Base-by-base conservation (phyloP, 2,797 vertebrate species). In the Coccyzus lansbergi region DNA sequence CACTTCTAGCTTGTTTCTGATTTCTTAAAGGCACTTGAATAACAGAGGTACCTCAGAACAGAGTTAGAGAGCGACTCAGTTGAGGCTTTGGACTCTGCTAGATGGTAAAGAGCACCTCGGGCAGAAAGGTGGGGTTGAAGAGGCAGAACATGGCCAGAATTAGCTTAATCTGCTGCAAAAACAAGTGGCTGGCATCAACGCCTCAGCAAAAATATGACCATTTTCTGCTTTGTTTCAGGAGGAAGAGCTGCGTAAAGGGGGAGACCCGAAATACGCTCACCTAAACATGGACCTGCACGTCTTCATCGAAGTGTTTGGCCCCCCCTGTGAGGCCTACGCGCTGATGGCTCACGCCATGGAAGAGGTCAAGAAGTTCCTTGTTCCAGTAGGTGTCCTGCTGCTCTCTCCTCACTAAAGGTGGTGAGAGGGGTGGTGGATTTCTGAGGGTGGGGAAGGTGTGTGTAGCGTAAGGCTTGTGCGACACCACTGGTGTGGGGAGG, bases 261-360 rank as follows among this genome's bases (percentile, higher is more conserved):
- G 99, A 0, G 99, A 99, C 33, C 98, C 99, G 40, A 99, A 99
- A 92, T 99, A 99, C 34, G 98, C 98, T 8, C 99, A 99, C 55
- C 97, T 99, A n/a, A 96, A 98, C 65, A 99, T 99, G 99, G 99
- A 99, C 70, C 92, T 99, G 76, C 99, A 99, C 68, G 99, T 99
- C 11, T 99, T 99, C 96, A 99, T 99, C 70, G 99, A 99, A 92
- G 99, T 99, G 5, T 99, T 99, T 24, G 99, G 99, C 15, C 99
- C 99, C 13, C 99, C 99, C 4, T 99, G 99, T 22, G 99, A 99
- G 77, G 99, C 99, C 7, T 99, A 99, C 44, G 96, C 99, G 88
- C 98, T 99, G 33, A 99, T 99, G 99, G 99, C 99, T 75, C 99
- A 99, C 22, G 99, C 99, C 52, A 99, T 99, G 99, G 99, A 99